Conservation (phyloP, 2,888 invertebrate genomes). For the Druceiella hillmani region DNA sequence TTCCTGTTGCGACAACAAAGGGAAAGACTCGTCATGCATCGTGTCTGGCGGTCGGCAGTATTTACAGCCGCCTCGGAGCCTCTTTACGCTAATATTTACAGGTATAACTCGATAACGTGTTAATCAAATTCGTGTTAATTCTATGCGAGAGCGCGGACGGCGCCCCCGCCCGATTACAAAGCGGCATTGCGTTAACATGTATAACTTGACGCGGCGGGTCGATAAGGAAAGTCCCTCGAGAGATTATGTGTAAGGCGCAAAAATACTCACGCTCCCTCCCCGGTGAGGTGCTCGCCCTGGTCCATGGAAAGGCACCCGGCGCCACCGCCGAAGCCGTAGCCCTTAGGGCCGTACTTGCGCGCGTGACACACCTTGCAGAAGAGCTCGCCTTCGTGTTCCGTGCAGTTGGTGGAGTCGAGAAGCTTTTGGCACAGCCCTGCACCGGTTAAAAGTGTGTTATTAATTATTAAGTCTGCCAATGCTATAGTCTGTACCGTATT, state of each 20-base stretch:
- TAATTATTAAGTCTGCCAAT: background rate
- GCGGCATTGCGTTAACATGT: background rate
- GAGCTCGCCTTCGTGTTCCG: slow-evolving; percentile 94
- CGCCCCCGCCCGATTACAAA: slow-evolving; percentile 11
- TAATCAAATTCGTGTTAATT: slow-evolving; percentile 20
- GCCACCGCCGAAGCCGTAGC: slow-evolving; percentile 97
- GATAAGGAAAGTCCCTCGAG: slow-evolving; percentile 56
- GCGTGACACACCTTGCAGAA: slow-evolving; percentile 98
- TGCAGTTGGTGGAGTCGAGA: slow-evolving; percentile 97
- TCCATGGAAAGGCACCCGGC: slow-evolving; percentile 97
- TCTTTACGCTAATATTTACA: slow-evolving; percentile 19
- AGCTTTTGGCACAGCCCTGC: slow-evolving; percentile 94
- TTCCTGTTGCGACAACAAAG: slow-evolving; percentile 54
- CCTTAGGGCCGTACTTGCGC: slow-evolving; percentile 97
- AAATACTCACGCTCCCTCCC: slow-evolving; percentile 66
- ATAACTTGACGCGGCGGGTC: too few relatives aligned
- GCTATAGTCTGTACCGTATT: background rate
- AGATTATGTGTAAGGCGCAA: slow-evolving; percentile 29
- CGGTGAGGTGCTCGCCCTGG: slow-evolving; percentile 82
- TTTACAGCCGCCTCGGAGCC: slow-evolving; percentile 34
- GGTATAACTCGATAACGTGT: slow-evolving; percentile 17
- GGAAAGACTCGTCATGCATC: slow-evolving; percentile 52
- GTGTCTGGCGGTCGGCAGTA: slow-evolving; percentile 48
- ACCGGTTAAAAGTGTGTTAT: slow-evolving; percentile 1
- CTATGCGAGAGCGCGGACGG: slow-evolving; percentile 19